Evolutionary conservation across 2,888 invertebrate species (phyloP), one percentile per base, ranked within the genome.

Genomic region (Ethmia dodecea): DNA sequence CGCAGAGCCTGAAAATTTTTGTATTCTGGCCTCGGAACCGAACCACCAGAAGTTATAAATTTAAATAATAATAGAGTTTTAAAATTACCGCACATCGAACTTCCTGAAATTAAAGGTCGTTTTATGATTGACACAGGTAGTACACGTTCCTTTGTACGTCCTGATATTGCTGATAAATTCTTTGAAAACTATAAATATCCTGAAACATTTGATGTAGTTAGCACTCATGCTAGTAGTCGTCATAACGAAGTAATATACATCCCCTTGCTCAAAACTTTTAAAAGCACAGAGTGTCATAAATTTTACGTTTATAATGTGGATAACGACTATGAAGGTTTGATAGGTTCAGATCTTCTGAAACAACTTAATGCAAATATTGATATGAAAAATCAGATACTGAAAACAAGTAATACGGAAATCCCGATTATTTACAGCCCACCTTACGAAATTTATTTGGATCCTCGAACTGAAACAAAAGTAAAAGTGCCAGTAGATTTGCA

Each of bases 101-200:
- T 45, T 15, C 43, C 43, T 3, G 48, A 45, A 33, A 32, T 45
- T 12, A 24, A 42, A n/a, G 11, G 39, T 6, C 12, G 13, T 3
- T 40, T 43, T 10, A 42, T 47, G 38, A 40, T 47, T 10, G 47
- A 47, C 28, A 47, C 47, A 1, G 44, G 43, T 2, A 47, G 47
- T 22, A 40, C 33, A 10, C 18, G 40, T n/a, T 42, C 38, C 4
- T 40, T 44, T 31, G 29, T 43, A 9, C 41, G 41, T 29, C 36
- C 39, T 12, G 25, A 31, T 12, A 32, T 41, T 22, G 42, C 36
- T 2, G 13, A 47, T n/a, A 32, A 40, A 35, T 38, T 27, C 24
- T 40, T 40, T 30, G 8, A 3, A 6, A 8, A 26, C 2, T 35
- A 10, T 31, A 35, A 20, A 32, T 8, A 20, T 6, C 14, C 20